phyloP scores from a whole-genome alignment of 2,888 invertebrate species.

The Clusia tigrina region DNA sequence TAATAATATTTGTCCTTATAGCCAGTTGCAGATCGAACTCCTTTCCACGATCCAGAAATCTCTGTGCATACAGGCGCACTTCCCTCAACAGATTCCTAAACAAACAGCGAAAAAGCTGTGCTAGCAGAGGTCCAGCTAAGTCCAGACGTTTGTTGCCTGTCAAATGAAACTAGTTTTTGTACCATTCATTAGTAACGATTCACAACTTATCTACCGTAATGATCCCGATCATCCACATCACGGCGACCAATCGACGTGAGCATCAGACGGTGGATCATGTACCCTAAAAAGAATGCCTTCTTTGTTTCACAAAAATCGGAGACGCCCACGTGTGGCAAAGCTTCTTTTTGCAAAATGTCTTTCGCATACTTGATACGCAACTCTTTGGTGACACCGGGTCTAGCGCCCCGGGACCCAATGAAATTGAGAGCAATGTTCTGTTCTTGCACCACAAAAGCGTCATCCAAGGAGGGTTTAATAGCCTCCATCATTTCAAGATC shows the following conservation, averaged over 20 bases:
- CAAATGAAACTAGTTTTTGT: not conserved
- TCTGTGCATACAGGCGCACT: conserved; percentile 97
- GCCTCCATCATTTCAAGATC: conserved; percentile 99
- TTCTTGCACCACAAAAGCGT: conserved; percentile 99
- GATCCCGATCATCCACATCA: conserved; percentile 99
- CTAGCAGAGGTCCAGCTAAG: conserved; percentile 94
- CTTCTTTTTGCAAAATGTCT: conserved; percentile 99
- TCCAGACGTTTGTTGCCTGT: conserved; percentile 89
- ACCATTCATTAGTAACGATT: not conserved
- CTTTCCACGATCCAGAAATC: conserved; percentile 98
- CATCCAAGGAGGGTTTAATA: conserved; percentile 99
- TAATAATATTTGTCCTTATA: conserved; percentile 97
- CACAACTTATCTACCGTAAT: conserved; percentile 76
- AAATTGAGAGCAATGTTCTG: conserved; percentile 99
- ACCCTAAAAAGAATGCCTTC: conserved; percentile 97
- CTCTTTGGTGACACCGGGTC: conserved; percentile 98
- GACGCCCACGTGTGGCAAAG: conserved; percentile 99
- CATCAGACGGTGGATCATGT: conserved; percentile 97
- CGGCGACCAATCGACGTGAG: conserved; percentile 94
- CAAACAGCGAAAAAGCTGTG: conserved; percentile 94
- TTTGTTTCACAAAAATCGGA: conserved; percentile 99
- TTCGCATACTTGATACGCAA: conserved; percentile 99
- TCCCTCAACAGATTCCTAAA: conserved; percentile 97
- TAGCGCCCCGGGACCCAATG: conserved; percentile 96
- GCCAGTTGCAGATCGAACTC: conserved; percentile 92